phyloP scores from a whole-genome alignment of 2,888 invertebrate genomes.

The Lordiphosa fenestrarum region DNA sequence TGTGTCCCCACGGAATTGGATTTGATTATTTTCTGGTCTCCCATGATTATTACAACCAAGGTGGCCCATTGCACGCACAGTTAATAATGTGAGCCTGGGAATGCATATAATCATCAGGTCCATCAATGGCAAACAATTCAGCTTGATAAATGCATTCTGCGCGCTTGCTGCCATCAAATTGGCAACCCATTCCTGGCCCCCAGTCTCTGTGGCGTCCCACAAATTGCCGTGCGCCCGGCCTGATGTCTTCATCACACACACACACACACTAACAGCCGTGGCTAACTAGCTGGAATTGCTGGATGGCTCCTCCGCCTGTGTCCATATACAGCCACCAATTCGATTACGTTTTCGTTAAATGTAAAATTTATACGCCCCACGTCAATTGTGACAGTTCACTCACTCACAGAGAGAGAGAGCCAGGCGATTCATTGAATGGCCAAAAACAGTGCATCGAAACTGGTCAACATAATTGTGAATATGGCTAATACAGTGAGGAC shows the following conservation, averaged over 20 bases:
- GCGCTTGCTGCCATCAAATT: conserved; percentile 58
- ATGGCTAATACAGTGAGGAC: conserved; percentile 41
- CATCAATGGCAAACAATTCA: conserved; percentile 67
- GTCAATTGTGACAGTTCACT: conserved; percentile 77
- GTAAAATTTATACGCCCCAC: conserved; percentile 77
- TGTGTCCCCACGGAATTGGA: conserved; percentile 62
- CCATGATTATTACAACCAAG: conserved; percentile 57
- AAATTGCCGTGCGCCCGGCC: conserved; percentile 68
- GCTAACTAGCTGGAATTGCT: conserved; percentile 29
- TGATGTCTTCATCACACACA: conserved; percentile 67
- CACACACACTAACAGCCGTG: conserved; percentile 28
- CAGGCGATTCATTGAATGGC: conserved; percentile 51
- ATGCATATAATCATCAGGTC: conserved; percentile 41
- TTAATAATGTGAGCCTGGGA: conserved; percentile 63
- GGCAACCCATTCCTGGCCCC: conserved; percentile 30
- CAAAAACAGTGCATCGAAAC: conserved; percentile 41
- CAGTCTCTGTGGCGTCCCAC: conserved; percentile 62
- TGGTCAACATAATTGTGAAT: conserved; percentile 51
- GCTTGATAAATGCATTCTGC: conserved; percentile 66
- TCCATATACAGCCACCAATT: conserved; percentile 77
- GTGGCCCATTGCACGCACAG: conserved; percentile 65
- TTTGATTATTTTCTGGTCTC: conserved; percentile 35
- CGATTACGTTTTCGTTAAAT: conserved; percentile 75
- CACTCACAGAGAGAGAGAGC: conserved; percentile 43
- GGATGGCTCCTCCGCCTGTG: conserved; percentile 36